phyloP scores from a whole-genome alignment of 1,140 invertebrate species.

The Apis laboriosa region DNA sequence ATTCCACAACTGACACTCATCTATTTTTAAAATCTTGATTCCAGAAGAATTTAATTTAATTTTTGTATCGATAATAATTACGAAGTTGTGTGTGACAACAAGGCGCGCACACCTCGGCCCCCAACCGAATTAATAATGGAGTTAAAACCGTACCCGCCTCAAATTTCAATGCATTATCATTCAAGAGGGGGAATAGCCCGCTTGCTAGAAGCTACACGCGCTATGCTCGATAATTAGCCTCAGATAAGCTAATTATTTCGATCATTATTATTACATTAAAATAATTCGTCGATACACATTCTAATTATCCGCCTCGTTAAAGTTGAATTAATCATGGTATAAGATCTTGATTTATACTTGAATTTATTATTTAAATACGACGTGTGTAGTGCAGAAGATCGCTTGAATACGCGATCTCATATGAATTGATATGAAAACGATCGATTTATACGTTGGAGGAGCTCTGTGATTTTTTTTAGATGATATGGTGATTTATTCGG shows the following conservation, averaged over 20 bases:
- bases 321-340: slow-evolving; percentile 46
- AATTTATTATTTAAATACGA: neutral
- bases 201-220: slow-evolving; percentile 15
- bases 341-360: neutral
- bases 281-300: slow-evolving; percentile 50
- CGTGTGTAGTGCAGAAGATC: neutral
- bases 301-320: slow-evolving; percentile 54
- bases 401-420: neutral
- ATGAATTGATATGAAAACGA: neutral
- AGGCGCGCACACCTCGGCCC: neutral
- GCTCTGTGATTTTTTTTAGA: neutral
- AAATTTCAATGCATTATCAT: slow-evolving; percentile 47
- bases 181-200: slow-evolving; percentile 7
- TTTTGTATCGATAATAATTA: slow-evolving; percentile 13
- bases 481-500: no score
- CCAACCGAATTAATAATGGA: slow-evolving; percentile 41
- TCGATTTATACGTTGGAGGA: neutral
- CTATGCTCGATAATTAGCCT: slow-evolving; percentile 40
- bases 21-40: neutral
- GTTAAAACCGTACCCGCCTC: slow-evolving; percentile 39
- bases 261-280: slow-evolving; percentile 55
- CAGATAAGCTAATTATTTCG: slow-evolving; percentile 53
- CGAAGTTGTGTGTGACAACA: slow-evolving; percentile 7
- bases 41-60: neutral
- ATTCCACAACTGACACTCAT: no score